Evolutionary conservation across 2,113 vertebrate genomes (phyloP), one percentile per base, ranked within the genome.

Genomic region (Ptilorrhoa leucosticta): DNA sequence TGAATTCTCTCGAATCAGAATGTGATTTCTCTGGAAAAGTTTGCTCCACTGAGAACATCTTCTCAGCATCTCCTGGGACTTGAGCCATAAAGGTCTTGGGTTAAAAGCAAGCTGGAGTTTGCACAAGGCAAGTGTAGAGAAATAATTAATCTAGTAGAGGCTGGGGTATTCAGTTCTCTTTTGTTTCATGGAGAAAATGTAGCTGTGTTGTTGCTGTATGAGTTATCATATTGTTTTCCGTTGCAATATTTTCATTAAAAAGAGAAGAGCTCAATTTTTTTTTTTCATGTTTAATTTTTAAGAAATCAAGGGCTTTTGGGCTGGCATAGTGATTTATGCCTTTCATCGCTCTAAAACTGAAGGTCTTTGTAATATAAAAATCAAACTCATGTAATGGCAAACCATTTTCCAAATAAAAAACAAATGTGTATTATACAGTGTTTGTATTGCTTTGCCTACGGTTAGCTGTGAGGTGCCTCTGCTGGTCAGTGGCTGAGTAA

Each of bases 1-100:
- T 96, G 90, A 95, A 91, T 95, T 95, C 91, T 93, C 75, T 94
- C 13, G 21, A 93, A 95, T 94, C 94, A 75, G 69, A 70, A 81
- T 53, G 72, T 84, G 92, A 79, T 93, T 96, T 76, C 88, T 94
- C 40, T 91, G 83, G 80, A 79, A 93, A 92, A 96, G 76, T 96
- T 86, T 81, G 11, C 45, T 96, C 86, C 72, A 10, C 65, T 69
- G 86, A 92, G 93, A 96, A 72, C 80, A 75, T 45, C 90, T 77
- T 82, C 71, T 88, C 45, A 72, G 61, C 80, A 45, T 83, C 96
- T 92, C 88, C 40, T 75, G 96, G 90, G 92, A 96, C 83, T 71
- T 90, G 61, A 89, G 91, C 88, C 69, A 28, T 96, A 87, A 93
- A 89, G 82, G 72, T 78, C 68, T 94, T 79, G 76, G 65, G 71